Evolutionary conservation across 2,888 invertebrate species (phyloP), one percentile per base, ranked within the genome.

Genomic region (Hermaeophaga mercurialis): DNA sequence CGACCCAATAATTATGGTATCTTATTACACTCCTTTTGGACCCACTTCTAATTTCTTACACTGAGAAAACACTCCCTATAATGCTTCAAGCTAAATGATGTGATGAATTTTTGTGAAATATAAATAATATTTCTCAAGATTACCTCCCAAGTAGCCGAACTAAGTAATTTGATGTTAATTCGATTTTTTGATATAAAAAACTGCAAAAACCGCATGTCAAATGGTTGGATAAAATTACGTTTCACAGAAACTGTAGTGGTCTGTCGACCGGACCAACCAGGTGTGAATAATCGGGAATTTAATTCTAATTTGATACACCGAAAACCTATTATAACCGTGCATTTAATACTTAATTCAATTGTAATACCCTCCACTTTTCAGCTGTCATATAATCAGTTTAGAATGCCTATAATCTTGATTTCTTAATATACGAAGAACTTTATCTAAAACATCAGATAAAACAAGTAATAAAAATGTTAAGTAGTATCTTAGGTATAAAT

Each of bases 1-100:
- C 72, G 74, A 67, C 74, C 75, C 69, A 72, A 49, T 48, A 49
- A 44, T 44, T 48, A 43, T 14, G 31, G 12, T 31, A 31, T 12
- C 31, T 31, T 31, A 31, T 31, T 11, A 31, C 11, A 31, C 6
- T 22, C 22, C n/a, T n/a, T n/a, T n/a, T n/a, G n/a, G n/a, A n/a
- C n/a, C n/a, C n/a, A n/a, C n/a, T n/a, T n/a, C n/a, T n/a, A n/a
- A n/a, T n/a, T n/a, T n/a, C n/a, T n/a, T n/a, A n/a, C n/a, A n/a
- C n/a, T n/a, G n/a, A n/a, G n/a, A n/a, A n/a, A n/a, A n/a, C n/a
- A n/a, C n/a, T n/a, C n/a, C n/a, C n/a, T n/a, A n/a, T n/a, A n/a
- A n/a, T n/a, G n/a, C n/a, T n/a, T n/a, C n/a, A n/a, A n/a, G n/a
- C n/a, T n/a, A n/a, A n/a, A n/a, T n/a, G n/a, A n/a, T n/a, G n/a